Percentiles rank a stretch among this genome's conserved stretches.
Evolutionary conservation across 2,888 invertebrate species (phyloP).

Genomic region (Rotaria macrura): DNA sequence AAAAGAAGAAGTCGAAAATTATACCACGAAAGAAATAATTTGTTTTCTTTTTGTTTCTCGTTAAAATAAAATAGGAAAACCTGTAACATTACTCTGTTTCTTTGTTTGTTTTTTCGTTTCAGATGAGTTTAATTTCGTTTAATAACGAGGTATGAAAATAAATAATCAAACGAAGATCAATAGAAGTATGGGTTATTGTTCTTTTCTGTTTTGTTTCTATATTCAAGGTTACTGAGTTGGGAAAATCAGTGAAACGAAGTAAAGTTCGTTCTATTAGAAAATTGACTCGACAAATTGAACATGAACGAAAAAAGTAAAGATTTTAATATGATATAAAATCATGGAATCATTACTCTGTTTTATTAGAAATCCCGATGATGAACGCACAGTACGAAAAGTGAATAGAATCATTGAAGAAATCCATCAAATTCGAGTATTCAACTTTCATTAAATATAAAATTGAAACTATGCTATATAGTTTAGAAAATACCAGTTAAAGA

Average conservation of each 20-base stretch:
- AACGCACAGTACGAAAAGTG: background rate
- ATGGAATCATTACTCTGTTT: background rate
- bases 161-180: no score
- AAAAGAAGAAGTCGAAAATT: slow-evolving; percentile 26
- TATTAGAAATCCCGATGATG: background rate
- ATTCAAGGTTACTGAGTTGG: background rate
- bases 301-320: background rate
- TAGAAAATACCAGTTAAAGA: background rate
- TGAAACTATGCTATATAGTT: background rate
- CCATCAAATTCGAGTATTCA: background rate
- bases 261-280: background rate
- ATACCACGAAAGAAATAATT: slow-evolving; percentile 27
- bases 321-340: background rate
- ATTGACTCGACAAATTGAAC: background rate
- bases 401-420: background rate
- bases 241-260: slow-evolving; percentile 1
- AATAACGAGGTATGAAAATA: background rate
- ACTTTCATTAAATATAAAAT: background rate
- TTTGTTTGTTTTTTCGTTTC: background rate
- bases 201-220: background rate
- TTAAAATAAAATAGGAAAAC: slow-evolving; percentile 22
- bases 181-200: no score
- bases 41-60: slow-evolving; percentile 17
- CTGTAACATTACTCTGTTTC: background rate
- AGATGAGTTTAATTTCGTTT: background rate